Conservation (phyloP, 1,140 invertebrate genomes). For the Eupristina koningsbergeri region DNA sequence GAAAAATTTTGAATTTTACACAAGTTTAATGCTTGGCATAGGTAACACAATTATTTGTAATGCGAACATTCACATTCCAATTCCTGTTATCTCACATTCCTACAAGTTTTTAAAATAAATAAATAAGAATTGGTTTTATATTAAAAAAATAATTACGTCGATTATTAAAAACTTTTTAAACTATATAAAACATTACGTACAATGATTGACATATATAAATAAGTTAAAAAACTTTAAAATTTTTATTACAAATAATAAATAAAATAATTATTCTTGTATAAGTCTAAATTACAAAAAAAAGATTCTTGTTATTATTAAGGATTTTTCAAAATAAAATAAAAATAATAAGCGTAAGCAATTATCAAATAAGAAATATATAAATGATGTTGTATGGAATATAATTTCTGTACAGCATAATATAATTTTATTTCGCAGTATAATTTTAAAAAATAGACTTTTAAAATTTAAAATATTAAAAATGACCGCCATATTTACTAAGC, state of each 20-base stretch:
- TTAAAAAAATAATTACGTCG: too few relatives aligned
- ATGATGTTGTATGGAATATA: constrained; percentile 39
- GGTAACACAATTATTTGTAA: neutral
- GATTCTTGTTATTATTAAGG: too few relatives aligned
- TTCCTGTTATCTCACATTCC: neutral
- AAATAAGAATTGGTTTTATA: too few relatives aligned
- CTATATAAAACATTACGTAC: too few relatives aligned
- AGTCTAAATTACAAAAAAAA: too few relatives aligned
- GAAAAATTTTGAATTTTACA: constrained; percentile 19
- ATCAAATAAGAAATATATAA: constrained; percentile 14
- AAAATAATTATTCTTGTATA: too few relatives aligned
- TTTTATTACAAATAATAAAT: too few relatives aligned
- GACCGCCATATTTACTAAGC: neutral
- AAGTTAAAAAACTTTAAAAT: too few relatives aligned
- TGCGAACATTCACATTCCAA: neutral
- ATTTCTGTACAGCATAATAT: constrained; percentile 38
- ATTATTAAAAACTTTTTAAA: too few relatives aligned
- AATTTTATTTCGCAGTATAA: constrained; percentile 29
- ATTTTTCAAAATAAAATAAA: neutral
- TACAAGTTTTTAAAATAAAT: too few relatives aligned
- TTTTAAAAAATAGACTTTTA: constrained; percentile 51
- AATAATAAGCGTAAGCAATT: constrained; percentile 7
- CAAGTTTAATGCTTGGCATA: constrained; percentile 48
- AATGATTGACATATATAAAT: too few relatives aligned
- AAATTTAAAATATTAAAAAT: constrained; percentile 42